Evolutionary conservation across 2,113 vertebrate species (phyloP).

Genomic region (Coturnix japonica): DNA sequence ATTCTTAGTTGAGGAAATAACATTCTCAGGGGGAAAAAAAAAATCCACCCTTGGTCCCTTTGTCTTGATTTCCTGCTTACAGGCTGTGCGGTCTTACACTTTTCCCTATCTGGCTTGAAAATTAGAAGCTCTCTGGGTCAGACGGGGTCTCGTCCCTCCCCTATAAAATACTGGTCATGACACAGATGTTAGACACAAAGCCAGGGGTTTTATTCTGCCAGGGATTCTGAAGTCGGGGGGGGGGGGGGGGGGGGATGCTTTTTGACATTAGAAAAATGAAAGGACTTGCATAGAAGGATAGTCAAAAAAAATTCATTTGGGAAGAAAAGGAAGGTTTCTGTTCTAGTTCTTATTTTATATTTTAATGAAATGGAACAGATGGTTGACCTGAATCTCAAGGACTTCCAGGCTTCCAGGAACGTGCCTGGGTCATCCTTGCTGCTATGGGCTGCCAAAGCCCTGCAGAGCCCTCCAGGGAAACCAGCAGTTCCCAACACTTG

Average conservation of each 20-base stretch:
- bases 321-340: not conserved
- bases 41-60: not conserved
- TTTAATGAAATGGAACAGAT: not conserved
- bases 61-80: not conserved
- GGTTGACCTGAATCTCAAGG: not conserved
- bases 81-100: not conserved
- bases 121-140: not conserved
- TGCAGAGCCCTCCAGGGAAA: not conserved
- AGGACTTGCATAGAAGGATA: not conserved
- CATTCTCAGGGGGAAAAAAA: not conserved
- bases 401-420: not conserved
- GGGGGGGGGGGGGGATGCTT: too few relatives aligned
- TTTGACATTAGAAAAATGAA: not conserved
- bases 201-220: not conserved
- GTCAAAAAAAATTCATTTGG: not conserved
- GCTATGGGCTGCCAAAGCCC: not conserved
- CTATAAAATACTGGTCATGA: not conserved
- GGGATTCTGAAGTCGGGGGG: not conserved
- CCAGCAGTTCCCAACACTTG: fast-evolving
- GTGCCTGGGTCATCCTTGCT: not conserved
- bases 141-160: not conserved
- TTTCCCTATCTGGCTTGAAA: not conserved
- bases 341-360: not conserved
- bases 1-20: slow-evolving; percentile 34
- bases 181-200: not conserved